These are phyloP conservation scores for Parnassius orleans DNA, from an alignment of 2,888 invertebrate species.

Conservation along the genomic window DNA sequence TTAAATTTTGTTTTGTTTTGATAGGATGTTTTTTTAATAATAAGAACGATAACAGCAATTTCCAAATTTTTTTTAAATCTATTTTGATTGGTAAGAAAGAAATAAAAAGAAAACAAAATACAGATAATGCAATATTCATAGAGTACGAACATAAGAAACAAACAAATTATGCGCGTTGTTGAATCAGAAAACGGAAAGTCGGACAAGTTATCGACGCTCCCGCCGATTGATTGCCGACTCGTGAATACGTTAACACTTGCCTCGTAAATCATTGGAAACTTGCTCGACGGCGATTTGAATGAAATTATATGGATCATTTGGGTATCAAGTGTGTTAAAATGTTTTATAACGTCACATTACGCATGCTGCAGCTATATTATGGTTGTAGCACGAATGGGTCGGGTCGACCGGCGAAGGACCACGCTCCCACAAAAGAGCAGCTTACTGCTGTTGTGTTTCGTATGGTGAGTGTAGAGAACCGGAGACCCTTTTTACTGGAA, in stretches of 20 bases:
- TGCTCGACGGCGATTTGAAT: conserved; percentile 2
- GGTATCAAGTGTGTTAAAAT: neutral
- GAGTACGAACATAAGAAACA: neutral
- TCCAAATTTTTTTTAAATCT: no score
- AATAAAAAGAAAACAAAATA: neutral
- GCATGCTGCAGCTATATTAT: no score
- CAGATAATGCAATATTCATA: conserved; percentile 17
- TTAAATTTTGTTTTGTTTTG: no score
- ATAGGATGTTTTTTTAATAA: no score
- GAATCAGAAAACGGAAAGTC: conserved; percentile 6
- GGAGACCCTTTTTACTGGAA: no score
- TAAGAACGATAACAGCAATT: no score
- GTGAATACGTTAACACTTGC: conserved; percentile 1
- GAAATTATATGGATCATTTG: conserved; percentile 8
- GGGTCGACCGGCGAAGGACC: no score
- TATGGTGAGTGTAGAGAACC: no score
- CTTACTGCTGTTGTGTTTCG: no score
- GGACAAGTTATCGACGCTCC: conserved; percentile 3
- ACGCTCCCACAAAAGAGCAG: no score
- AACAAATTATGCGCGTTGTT: conserved; percentile 11
- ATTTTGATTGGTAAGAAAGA: neutral
- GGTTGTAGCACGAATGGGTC: no score
- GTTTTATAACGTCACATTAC: neutral
- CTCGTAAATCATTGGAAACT: conserved; percentile 18
- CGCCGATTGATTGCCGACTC: conserved; percentile 15